Evolutionary conservation across 2,113 vertebrate species (phyloP), one percentile per base, ranked within the genome.

Genomic region (Thalassarche chlororhynchos): DNA sequence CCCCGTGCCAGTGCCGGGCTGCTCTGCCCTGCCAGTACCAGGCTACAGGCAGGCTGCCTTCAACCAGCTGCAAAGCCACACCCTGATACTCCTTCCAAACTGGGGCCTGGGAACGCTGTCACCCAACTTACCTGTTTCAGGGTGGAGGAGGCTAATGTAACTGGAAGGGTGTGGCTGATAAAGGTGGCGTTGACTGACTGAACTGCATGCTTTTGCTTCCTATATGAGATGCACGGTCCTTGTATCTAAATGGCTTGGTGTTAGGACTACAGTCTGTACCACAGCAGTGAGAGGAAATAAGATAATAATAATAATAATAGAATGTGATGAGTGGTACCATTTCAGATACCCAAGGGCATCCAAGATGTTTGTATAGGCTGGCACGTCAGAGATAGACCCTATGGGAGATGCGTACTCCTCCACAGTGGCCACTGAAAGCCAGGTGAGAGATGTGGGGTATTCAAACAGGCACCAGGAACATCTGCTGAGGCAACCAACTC

Each of bases 101-200:
- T 23, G 62, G 75, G 91, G 81, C 94, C 91, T 96, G 94, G 95
- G 95, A 96, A 97, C 4, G 4, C 58, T 38, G 89, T 87, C 96
- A 95, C 89, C 78, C 89, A 95, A 82, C 26, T 51, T 89, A 95
- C 95, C 91, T 93, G 95, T 97, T 97, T 91, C 89, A 90, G 96
- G 94, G 95, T 3, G 93, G 96, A 95, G 95, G 54, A 90, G 54
- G 75, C 78, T 85, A 88, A 89, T 32, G 87, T 51, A 76, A 91
- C 44, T 71, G 78, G 55, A 34, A 94, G 52, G 93, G 96, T 87
- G 93, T 38, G 93, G 77, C 95, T 96, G 95, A 97, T 94, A 96
- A 93, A 96, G 93, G 62, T 4, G 1, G 80, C 0, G 84, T 1
- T 95, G 97, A 97, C 36, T 79, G 89, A 96, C 40, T 54, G 61